Percentiles rank a stretch among this genome's conserved stretches.
These are phyloP conservation scores for Molothrus ater DNA, from an alignment of 2,797 vertebrate genomes.

Conservation along the genomic window DNA sequence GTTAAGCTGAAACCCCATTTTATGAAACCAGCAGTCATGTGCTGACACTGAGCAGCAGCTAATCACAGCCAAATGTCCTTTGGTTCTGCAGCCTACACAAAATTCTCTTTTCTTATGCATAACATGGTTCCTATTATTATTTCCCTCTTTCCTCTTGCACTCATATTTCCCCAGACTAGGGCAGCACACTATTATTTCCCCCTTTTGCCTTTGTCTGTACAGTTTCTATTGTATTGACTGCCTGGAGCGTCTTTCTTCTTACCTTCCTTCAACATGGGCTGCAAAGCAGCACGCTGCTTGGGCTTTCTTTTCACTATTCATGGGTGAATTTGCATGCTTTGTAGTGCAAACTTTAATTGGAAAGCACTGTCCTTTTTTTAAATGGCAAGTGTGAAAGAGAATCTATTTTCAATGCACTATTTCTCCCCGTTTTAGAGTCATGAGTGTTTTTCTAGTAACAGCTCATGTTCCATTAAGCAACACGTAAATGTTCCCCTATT, in stretches of 20 bases:
- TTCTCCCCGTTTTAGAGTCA: neutral
- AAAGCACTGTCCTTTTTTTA: neutral
- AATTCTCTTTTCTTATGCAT: conserved; percentile 26
- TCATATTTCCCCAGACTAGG: conserved; percentile 24
- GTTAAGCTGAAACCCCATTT: neutral
- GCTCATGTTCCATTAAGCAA: neutral
- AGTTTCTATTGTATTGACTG: neutral
- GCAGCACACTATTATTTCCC: conserved; percentile 8
- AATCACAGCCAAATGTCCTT: neutral
- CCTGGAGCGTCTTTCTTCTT: neutral
- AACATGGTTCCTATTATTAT: conserved; percentile 37
- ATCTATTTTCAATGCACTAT: neutral
- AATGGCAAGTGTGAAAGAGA: neutral
- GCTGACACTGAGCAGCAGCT: neutral
- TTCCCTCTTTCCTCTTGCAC: conserved; percentile 28
- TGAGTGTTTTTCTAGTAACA: neutral
- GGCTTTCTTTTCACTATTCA: neutral
- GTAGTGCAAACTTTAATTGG: neutral
- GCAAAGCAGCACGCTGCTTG: neutral
- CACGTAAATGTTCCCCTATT: neutral
- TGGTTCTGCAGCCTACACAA: conserved; percentile 26
- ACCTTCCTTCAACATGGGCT: neutral
- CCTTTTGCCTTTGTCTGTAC: conserved; percentile 1
- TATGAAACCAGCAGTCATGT: neutral
- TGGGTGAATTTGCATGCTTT: neutral